A percentile compares a stretch with the other conserved stretches of the same genome.
phyloP scores from a whole-genome alignment of 2,888 invertebrate species.

The Watsonalla binaria region DNA sequence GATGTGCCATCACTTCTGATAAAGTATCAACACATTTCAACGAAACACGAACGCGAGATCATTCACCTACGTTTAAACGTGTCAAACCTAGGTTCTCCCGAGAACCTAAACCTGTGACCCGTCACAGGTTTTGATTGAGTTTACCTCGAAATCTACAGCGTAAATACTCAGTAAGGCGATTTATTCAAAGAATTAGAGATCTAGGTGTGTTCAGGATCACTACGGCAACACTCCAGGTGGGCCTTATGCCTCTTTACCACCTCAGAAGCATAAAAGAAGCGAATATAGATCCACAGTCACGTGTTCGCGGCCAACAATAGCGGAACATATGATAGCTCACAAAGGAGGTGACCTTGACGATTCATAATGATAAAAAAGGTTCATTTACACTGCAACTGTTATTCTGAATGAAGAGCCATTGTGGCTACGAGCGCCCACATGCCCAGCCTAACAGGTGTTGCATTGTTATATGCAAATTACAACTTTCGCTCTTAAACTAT shows the following conservation, averaged over 20 bases:
- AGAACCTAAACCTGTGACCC: too few species aligned
- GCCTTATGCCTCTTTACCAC: not conserved
- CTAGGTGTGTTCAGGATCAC: too few species aligned
- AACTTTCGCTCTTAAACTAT: constrained; percentile 67
- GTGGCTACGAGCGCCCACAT: constrained; percentile 66
- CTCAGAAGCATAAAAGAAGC: not conserved
- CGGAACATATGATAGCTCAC: constrained; percentile 51
- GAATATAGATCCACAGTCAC: not conserved
- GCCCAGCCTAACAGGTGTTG: constrained; percentile 65
- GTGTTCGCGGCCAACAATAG: constrained; percentile 10
- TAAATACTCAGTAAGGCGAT: too few species aligned
- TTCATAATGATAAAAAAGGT: constrained; percentile 73
- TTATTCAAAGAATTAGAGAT: too few species aligned
- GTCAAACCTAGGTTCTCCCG: too few species aligned
- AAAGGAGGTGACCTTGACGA: constrained; percentile 68
- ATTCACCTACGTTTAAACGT: too few species aligned
- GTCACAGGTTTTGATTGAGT: too few species aligned
- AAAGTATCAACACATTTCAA: too few species aligned
- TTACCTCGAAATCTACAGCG: too few species aligned
- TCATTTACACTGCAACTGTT: constrained; percentile 76
- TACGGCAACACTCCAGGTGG: too few species aligned
- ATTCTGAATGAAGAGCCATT: constrained; percentile 58
- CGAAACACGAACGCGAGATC: too few species aligned
- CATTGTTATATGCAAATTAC: constrained; percentile 78
- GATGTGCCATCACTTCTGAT: too few species aligned